phyloP scores from a whole-genome alignment of 2,113 vertebrate species.

The Zosterops borbonicus region DNA sequence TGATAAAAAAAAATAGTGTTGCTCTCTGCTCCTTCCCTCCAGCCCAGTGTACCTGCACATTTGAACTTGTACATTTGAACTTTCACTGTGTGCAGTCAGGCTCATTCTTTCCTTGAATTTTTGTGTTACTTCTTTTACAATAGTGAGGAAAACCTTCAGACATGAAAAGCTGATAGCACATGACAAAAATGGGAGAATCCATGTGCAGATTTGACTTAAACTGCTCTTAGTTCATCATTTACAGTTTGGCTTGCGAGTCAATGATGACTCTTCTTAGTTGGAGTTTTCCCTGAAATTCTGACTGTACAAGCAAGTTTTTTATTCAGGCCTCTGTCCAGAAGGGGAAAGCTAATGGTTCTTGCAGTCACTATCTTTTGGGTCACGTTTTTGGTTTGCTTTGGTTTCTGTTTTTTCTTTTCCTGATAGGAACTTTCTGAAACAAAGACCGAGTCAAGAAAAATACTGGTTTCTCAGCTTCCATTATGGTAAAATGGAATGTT shows the following conservation, averaged over 20 bases:
- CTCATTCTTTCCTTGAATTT: background rate
- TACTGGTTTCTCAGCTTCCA: background rate
- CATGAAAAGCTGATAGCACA: background rate
- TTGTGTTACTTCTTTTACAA: background rate
- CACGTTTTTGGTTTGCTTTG: background rate
- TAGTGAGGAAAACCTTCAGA: background rate
- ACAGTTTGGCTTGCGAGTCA: background rate
- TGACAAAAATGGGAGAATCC: background rate
- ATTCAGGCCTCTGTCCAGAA: constrained; percentile 22
- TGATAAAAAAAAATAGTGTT: background rate
- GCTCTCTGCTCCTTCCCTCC: background rate
- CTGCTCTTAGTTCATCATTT: constrained; percentile 11
- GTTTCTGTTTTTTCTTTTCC: no score
- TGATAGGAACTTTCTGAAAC: background rate
- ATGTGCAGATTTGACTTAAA: background rate
- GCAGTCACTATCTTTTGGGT: background rate
- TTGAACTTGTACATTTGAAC: background rate
- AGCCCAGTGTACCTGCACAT: background rate
- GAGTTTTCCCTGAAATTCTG: constrained; percentile 50
- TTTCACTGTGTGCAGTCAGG: background rate
- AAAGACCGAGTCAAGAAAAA: background rate
- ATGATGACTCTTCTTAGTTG: constrained; percentile 13
- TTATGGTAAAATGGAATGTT: background rate
- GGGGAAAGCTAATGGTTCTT: background rate
- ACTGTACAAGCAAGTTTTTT: constrained; percentile 3